Evolutionary conservation across 2,113 vertebrate genomes (phyloP).

Genomic region (Petaurus breviceps): DNA sequence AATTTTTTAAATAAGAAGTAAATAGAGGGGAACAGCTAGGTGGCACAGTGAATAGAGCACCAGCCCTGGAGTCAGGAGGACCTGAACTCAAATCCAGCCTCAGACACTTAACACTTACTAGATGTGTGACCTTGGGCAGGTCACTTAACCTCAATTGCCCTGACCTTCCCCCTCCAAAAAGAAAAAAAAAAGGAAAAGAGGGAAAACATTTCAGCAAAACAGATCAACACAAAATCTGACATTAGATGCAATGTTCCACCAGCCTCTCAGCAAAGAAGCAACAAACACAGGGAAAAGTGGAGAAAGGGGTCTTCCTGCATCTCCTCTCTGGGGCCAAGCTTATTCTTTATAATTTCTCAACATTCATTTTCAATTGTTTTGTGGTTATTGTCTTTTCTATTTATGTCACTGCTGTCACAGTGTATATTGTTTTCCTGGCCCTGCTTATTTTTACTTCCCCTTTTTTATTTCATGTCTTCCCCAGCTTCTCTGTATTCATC

Average conservation of each 20-base stretch:
- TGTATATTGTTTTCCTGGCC: conserved; percentile 1
- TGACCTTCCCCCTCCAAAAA: no score
- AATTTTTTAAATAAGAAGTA: not conserved
- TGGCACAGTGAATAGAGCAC: no score
- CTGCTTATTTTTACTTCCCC: conserved; percentile 41
- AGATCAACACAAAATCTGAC: not conserved
- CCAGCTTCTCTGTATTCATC: not conserved
- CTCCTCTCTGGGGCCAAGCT: not conserved
- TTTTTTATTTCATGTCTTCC: not conserved
- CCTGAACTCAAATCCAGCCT: no score
- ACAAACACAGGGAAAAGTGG: not conserved
- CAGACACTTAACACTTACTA: no score
- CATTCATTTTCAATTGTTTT: not conserved
- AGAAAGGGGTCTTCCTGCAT: conserved; percentile 54
- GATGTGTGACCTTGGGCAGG: no score
- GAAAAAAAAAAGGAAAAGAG: not conserved
- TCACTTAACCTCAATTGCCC: no score
- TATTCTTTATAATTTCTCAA: not conserved
- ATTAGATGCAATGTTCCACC: not conserved
- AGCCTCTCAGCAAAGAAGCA: not conserved
- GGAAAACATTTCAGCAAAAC: not conserved
- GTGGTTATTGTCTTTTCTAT: not conserved
- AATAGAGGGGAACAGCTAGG: not conserved
- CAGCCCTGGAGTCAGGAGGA: no score
- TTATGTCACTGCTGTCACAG: not conserved